Conservation (phyloP, 1,140 invertebrate species). For the Trichogramma pretiosum region DNA sequence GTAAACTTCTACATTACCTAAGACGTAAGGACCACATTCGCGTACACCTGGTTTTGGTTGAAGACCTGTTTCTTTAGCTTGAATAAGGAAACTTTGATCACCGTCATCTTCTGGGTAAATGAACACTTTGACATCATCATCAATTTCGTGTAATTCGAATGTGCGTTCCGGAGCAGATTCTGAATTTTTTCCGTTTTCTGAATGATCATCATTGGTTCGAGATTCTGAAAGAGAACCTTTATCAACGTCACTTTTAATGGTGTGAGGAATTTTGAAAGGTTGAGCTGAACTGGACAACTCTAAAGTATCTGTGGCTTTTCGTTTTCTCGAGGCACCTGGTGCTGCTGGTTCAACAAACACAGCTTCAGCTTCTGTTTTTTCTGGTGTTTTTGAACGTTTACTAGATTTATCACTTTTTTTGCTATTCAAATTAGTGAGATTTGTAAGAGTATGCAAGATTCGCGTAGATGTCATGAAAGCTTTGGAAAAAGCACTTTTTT, state of each 20-base stretch:
- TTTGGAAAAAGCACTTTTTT: slow-evolving; percentile 24
- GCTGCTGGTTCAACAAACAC: no score
- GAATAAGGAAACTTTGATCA: slow-evolving; percentile 39
- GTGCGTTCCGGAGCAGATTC: no score
- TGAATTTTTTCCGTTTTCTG: slow-evolving; percentile 11
- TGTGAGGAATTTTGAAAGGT: slow-evolving; percentile 33
- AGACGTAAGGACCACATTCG: slow-evolving; percentile 39
- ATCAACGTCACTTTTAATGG: neutral
- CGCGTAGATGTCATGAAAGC: slow-evolving; percentile 38
- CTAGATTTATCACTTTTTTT: slow-evolving; percentile 6
- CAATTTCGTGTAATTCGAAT: slow-evolving; percentile 18
- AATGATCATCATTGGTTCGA: slow-evolving; percentile 12
- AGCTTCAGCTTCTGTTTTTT: slow-evolving; percentile 1
- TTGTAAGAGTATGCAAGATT: slow-evolving; percentile 39
- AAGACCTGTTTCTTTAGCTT: slow-evolving; percentile 28
- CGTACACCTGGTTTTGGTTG: slow-evolving; percentile 23
- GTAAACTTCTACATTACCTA: slow-evolving; percentile 41
- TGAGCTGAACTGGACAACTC: slow-evolving; percentile 20
- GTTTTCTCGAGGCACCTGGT: slow-evolving; percentile 27
- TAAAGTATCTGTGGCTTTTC: slow-evolving; percentile 32
- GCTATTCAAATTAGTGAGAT: slow-evolving; percentile 29
- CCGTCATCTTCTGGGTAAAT: slow-evolving; percentile 37
- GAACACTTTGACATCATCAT: slow-evolving; percentile 34
- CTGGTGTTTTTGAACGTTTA: neutral
- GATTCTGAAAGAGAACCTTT: no score